Conservation (phyloP, 2,888 invertebrate genomes). For the Drepana falcataria region DNA sequence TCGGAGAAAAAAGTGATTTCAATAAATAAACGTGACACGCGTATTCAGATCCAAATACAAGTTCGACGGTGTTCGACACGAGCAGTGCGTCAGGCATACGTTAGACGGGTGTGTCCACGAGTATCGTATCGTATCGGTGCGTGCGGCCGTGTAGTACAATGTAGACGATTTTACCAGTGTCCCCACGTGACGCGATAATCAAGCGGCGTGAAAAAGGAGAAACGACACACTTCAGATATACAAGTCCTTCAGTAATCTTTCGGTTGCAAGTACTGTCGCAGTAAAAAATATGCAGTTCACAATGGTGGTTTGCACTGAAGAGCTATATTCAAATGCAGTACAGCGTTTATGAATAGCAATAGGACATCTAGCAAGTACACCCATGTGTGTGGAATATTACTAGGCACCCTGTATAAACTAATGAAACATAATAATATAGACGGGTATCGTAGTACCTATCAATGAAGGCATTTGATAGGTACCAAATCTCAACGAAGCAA, state of each 20-base stretch:
- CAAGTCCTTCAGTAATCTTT: constrained; percentile 43
- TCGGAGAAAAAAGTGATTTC: not conserved
- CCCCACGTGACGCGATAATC: constrained; percentile 71
- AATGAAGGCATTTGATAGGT: too few relatives aligned
- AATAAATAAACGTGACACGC: not conserved
- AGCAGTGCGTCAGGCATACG: not conserved
- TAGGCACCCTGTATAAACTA: too few relatives aligned
- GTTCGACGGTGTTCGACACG: not conserved
- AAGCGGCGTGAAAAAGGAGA: constrained; percentile 79
- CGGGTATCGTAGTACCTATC: too few relatives aligned
- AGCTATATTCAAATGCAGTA: too few relatives aligned
- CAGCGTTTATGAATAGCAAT: too few relatives aligned
- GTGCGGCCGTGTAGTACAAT: constrained; percentile 56
- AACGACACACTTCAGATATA: constrained; percentile 74
- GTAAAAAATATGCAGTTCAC: constrained; percentile 22
- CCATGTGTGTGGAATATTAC: too few relatives aligned
- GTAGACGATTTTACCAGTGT: constrained; percentile 74
- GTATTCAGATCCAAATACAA: not conserved
- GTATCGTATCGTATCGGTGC: constrained; percentile 31
- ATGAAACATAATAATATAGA: too few relatives aligned
- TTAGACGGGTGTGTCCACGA: not conserved
- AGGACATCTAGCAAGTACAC: too few relatives aligned
- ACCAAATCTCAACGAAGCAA: too few relatives aligned
- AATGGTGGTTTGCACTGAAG: too few relatives aligned
- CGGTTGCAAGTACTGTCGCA: constrained; percentile 29